phyloP scores from a whole-genome alignment of 2,797 vertebrate species.

The Zalophus californianus region DNA sequence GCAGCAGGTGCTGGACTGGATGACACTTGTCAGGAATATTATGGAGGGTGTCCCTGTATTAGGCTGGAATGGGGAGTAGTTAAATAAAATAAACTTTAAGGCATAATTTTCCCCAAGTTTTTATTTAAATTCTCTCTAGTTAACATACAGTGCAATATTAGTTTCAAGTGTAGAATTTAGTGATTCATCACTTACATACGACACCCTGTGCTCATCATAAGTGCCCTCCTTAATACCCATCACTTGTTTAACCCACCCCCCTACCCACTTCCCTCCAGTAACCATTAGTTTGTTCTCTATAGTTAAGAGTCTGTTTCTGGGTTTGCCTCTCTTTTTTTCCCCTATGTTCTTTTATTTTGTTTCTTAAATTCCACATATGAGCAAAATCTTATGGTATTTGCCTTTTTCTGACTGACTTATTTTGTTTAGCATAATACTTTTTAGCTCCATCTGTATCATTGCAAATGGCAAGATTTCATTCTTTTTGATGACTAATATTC shows the following conservation, averaged over 20 bases:
- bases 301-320: background rate
- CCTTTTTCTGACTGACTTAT: background rate
- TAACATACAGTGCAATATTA: background rate
- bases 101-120: background rate
- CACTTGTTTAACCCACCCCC: background rate
- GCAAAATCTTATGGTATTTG: background rate
- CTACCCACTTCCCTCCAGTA: background rate
- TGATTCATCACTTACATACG: background rate
- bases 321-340: background rate
- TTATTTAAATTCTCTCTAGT: background rate
- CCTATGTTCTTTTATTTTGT: background rate
- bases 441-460: background rate
- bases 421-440: background rate
- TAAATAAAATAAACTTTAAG: constrained; percentile 47
- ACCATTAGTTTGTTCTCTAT: background rate
- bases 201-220: background rate
- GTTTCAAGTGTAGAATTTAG: background rate
- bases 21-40: background rate
- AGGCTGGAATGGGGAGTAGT: background rate
- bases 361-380: background rate
- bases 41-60: background rate
- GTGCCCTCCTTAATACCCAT: background rate
- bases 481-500: background rate
- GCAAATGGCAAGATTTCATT: background rate
- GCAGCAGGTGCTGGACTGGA: background rate